Base-by-base conservation (phyloP, 2,888 invertebrate genomes). In the Sisyra nigra region DNA sequence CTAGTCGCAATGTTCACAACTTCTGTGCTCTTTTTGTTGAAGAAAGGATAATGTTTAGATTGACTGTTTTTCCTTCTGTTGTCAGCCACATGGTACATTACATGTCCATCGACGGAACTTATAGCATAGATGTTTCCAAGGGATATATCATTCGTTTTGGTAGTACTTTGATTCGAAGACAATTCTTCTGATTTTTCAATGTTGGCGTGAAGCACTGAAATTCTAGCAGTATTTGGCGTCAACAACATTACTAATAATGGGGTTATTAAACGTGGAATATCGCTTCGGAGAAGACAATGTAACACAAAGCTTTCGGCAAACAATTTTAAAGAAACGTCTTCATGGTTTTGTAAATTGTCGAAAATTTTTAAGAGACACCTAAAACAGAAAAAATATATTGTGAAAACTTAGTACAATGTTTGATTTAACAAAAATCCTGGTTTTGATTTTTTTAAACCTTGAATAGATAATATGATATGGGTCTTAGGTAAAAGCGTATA, bases 21-120 rank as follows among this genome's bases (percentile, higher is more conserved):
- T 2, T 52, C 18, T 50, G 51, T 45, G 59, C 59, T 56, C 1
- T n/a, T n/a, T n/a, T 58, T 47, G 50, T 60, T 60, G 3, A 60
- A 57, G 48, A 63, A 62, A 10, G 57, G 50, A 48, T 61, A 63
- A 59, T 61, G 62, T 45, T 57, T 57, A 45, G 57, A 57, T 45
- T 62, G 62, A 3, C 53, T 49, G 0, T 60, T 59, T 51, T 62
- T 63, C 7, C 56, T 55, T 42, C 53, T 63, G 32, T 60, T 62
- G 38, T 64, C 64, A 17, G 70, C 67, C 1, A 73, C 67, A 48
- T 75, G 74, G 52, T 74, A 75, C 53, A 73, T 76, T 3, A 87
- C 76, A 51, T 83, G 82, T 2, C 86, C 86, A 51, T 81, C 81
- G 19, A 83, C 80, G 36, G 79, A 83, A 54, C 85, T 85, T 35